phyloP scores from a whole-genome alignment of 2,888 invertebrate genomes.

The Philaethria dido region DNA sequence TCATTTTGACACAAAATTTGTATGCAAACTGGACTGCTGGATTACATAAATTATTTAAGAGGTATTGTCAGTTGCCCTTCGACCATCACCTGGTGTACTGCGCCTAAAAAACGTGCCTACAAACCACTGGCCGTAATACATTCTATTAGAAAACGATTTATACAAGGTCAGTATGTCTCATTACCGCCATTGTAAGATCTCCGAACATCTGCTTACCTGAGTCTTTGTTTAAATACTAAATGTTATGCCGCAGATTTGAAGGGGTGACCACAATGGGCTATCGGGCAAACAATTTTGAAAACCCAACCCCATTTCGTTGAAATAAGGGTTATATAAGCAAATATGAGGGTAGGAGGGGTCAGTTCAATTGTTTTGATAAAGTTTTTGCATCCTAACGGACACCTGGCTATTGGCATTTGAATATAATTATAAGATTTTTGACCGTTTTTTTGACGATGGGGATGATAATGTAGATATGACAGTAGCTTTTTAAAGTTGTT shows the following conservation, averaged over 20 bases:
- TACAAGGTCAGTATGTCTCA: slow-evolving; percentile 43
- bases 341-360: slow-evolving; percentile 54
- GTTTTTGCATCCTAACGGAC: slow-evolving; percentile 57
- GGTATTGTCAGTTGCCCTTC: slow-evolving; percentile 20
- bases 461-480: slow-evolving; percentile 10
- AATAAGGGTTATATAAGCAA: slow-evolving; percentile 36
- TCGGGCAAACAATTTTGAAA: slow-evolving; percentile 46
- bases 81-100: slow-evolving; percentile 33
- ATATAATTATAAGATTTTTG: slow-evolving; percentile 48
- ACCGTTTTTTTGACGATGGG: slow-evolving; percentile 23
- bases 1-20: not conserved
- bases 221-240: slow-evolving; percentile 49
- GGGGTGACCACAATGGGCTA: slow-evolving; percentile 53
- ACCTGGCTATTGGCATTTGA: slow-evolving; percentile 62
- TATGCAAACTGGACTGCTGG: slow-evolving; percentile 9
- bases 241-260: slow-evolving; percentile 48
- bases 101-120: slow-evolving; percentile 16
- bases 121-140: slow-evolving; percentile 25
- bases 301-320: slow-evolving; percentile 30
- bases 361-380: slow-evolving; percentile 54
- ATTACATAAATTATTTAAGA: slow-evolving; percentile 8
- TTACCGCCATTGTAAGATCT: slow-evolving; percentile 42
- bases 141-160: slow-evolving; percentile 33
- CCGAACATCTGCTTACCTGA: slow-evolving; percentile 66
- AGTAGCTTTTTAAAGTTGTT: slow-evolving; percentile 8